Conservation (phyloP, 2,888 invertebrate species). For the Drosophila percnosoma region DNA sequence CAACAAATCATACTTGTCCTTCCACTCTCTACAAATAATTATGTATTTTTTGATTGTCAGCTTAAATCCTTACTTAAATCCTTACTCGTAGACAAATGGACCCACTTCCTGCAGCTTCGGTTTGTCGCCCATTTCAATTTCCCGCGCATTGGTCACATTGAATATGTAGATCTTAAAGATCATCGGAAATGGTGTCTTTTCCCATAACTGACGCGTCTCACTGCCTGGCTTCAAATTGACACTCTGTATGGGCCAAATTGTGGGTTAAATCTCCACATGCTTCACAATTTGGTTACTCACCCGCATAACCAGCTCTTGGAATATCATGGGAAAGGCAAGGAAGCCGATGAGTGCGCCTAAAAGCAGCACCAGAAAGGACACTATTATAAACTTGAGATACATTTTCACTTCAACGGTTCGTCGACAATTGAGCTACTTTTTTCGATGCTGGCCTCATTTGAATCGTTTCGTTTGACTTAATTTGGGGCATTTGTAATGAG, state of each 20-base stretch:
- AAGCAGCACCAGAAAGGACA: conserved; percentile 86
- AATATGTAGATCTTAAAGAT: conserved; percentile 91
- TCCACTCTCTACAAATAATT: conserved; percentile 88
- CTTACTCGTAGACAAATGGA: conserved; percentile 93
- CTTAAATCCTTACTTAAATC: neutral
- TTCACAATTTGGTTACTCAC: conserved; percentile 82
- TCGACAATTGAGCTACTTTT: conserved; percentile 12
- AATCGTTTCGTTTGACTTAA: conserved; percentile 38
- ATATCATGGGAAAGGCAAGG: conserved; percentile 88
- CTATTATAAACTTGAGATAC: conserved; percentile 85
- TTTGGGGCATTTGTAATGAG: conserved; percentile 35
- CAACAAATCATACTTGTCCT: conserved; percentile 89
- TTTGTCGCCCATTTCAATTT: conserved; percentile 88
- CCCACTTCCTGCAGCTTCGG: conserved; percentile 91
- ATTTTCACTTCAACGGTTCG: conserved; percentile 34
- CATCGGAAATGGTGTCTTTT: conserved; percentile 90
- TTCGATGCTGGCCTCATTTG: conserved; percentile 34
- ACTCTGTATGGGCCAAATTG: conserved; percentile 42
- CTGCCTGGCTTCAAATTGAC: conserved; percentile 87
- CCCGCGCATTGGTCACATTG: conserved; percentile 91
- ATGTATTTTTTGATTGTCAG: neutral
- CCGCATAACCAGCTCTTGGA: conserved; percentile 88
- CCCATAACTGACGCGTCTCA: conserved; percentile 91
- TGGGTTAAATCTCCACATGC: neutral
- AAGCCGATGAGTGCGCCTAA: conserved; percentile 89